These are phyloP conservation scores for Hyperopisus bebe DNA, from an alignment of 2,113 vertebrate species.

Conservation along the genomic window DNA sequence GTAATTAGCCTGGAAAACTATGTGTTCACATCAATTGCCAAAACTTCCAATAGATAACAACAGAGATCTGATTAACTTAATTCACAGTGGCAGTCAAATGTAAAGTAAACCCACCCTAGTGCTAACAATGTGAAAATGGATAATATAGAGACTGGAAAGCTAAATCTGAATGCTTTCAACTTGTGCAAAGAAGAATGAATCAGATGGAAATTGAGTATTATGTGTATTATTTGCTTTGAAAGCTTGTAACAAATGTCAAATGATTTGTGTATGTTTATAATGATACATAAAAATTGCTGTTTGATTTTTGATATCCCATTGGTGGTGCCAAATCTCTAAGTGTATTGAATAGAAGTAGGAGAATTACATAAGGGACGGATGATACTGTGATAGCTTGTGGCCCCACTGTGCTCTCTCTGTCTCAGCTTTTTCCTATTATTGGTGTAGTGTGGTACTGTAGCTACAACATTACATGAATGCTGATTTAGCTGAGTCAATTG, in stretches of 20 bases:
- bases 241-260: constrained; percentile 11
- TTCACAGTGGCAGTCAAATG: not conserved
- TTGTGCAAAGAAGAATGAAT: constrained; percentile 5
- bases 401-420: not conserved
- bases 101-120: not conserved
- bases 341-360: not conserved
- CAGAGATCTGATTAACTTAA: not conserved
- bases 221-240: not conserved
- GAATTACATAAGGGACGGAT: not conserved
- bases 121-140: not conserved
- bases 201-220: not conserved
- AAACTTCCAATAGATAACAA: not conserved
- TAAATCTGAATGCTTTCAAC: constrained; percentile 1
- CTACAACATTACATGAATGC: not conserved
- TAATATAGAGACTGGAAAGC: not conserved
- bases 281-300: not conserved
- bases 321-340: constrained; percentile 3
- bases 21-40: not conserved
- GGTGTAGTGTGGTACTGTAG: not conserved
- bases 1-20: not conserved
- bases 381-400: not conserved
- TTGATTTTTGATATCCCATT: constrained; percentile 14
- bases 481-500: not conserved
- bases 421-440: not conserved
- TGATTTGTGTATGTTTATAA: constrained; percentile 12